Conservation (phyloP, 1,140 invertebrate species). For the Drosophila arizonae region DNA sequence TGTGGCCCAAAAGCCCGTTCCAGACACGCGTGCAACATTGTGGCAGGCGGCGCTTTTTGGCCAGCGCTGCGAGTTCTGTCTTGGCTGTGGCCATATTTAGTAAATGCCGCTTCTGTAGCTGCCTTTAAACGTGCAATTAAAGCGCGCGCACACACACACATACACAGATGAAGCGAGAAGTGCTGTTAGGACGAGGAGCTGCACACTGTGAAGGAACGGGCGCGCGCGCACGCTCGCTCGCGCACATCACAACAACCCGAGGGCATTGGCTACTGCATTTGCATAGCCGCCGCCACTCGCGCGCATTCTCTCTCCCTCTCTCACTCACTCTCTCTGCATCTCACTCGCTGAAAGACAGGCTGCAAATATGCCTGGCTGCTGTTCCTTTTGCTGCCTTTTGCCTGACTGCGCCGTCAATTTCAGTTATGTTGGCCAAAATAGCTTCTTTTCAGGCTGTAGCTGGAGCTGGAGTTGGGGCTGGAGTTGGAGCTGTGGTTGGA, state of each 20-base stretch:
- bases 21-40: constrained; percentile 69
- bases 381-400: constrained; percentile 25
- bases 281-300: constrained; percentile 72
- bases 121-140: constrained; percentile 80
- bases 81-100: constrained; percentile 71
- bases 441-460: constrained; percentile 40
- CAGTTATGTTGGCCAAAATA: constrained; percentile 56
- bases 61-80: constrained; percentile 9
- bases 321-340: neutral
- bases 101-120: constrained; percentile 80
- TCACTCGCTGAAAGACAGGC: constrained; percentile 10
- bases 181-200: constrained; percentile 34
- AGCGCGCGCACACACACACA: constrained; percentile 48
- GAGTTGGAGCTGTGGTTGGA: constrained; percentile 13
- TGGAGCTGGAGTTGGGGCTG: constrained; percentile 14
- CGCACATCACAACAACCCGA: constrained; percentile 81
- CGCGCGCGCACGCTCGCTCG: constrained; percentile 52
- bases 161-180: neutral
- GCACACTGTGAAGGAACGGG: constrained; percentile 19
- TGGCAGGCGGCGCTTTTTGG: constrained; percentile 41
- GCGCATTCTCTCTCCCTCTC: neutral
- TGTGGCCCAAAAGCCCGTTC: constrained; percentile 11
- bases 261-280: constrained; percentile 82
- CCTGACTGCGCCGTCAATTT: constrained; percentile 49
- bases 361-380: constrained; percentile 9